These are phyloP conservation scores for Sphecodes monilicornis DNA, from an alignment of 2,888 invertebrate species.

Conservation along the genomic window DNA sequence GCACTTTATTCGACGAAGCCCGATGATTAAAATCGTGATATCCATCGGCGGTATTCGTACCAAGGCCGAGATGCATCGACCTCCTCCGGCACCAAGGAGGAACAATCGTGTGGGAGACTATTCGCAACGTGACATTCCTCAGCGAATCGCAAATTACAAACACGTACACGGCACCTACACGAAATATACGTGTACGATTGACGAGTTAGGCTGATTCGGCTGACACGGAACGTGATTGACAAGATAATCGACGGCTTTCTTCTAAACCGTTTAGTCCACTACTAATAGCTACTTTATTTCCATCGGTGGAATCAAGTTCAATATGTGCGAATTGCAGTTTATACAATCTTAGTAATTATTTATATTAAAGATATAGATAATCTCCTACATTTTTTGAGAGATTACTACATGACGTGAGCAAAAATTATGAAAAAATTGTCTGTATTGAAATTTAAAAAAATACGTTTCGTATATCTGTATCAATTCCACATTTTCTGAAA, in stretches of 20 bases:
- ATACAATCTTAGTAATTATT: background rate
- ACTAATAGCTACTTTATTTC: background rate
- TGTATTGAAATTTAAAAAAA: no score
- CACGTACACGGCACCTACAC: slow-evolving; percentile 54
- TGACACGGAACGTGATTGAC: slow-evolving; percentile 49
- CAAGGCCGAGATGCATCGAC: slow-evolving; percentile 42
- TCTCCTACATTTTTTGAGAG: no score
- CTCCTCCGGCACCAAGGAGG: slow-evolving; percentile 13
- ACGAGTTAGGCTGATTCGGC: slow-evolving; percentile 32
- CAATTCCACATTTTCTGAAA: no score
- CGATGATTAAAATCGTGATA: background rate
- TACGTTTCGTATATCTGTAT: no score
- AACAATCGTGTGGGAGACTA: slow-evolving; percentile 58
- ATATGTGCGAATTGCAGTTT: background rate
- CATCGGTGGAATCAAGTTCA: no score
- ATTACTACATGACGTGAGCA: no score
- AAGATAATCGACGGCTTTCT: slow-evolving; percentile 12
- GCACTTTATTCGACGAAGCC: background rate
- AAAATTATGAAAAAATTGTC: no score
- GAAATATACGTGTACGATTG: slow-evolving; percentile 41
- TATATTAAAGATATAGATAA: no score
- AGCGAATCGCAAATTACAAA: slow-evolving; percentile 38
- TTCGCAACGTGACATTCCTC: slow-evolving; percentile 44
- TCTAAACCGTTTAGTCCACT: background rate
- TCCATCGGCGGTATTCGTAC: slow-evolving; percentile 22